A percentile compares a stretch with the other conserved stretches of the same genome.
Evolutionary conservation across 1,140 invertebrate species (phyloP).

Genomic region (Proales similis): DNA sequence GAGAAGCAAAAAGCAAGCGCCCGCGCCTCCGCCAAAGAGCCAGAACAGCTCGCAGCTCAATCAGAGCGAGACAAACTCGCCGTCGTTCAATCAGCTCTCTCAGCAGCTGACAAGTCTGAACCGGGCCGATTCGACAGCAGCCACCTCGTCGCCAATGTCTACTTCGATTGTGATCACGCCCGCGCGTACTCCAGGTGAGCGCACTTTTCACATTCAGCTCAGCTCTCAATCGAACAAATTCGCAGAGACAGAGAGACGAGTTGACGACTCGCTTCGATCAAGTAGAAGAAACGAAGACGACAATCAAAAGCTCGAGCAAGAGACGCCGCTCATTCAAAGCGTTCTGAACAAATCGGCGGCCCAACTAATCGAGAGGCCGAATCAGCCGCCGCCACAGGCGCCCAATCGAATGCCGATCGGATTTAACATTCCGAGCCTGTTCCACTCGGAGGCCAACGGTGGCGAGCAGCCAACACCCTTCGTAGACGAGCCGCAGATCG

Average conservation of each 20-base stretch:
- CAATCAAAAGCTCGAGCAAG: constrained; percentile 3
- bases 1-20: constrained; percentile 30
- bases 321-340: constrained; percentile 4
- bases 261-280: too few species aligned
- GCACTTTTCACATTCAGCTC: too few species aligned
- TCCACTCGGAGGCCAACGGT: not conserved
- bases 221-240: too few species aligned
- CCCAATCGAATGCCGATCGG: not conserved
- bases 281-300: too few species aligned
- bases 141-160: not conserved
- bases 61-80: not conserved
- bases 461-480: constrained; percentile 3
- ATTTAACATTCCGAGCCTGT: too few species aligned
- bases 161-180: constrained; percentile 10
- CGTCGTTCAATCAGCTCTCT: not conserved
- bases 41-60: too few species aligned
- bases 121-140: not conserved
- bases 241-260: too few species aligned
- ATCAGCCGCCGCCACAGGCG: constrained; percentile 28
- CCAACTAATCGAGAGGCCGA: constrained; percentile 19
- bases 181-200: not conserved
- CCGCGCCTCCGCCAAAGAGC: too few species aligned
- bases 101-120: constrained; percentile 9
- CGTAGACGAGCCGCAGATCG: not conserved
- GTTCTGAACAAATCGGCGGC: constrained; percentile 3